Base-by-base conservation (phyloP, 2,797 vertebrate genomes). In the Phalloptychus januarius region DNA sequence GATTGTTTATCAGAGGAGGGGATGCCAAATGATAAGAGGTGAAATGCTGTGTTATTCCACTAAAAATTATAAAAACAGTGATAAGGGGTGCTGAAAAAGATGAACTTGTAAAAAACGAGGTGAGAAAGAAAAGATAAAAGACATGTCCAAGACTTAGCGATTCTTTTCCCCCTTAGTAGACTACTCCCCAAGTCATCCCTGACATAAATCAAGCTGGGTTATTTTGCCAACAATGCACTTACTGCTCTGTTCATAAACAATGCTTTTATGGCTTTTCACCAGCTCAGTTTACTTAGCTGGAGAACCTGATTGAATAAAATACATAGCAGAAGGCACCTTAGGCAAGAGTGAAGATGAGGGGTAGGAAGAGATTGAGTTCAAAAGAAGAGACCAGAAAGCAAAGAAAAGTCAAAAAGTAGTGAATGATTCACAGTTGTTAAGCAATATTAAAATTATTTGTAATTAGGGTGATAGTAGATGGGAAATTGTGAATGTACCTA, bases 171-270 rank as follows among this genome's bases (percentile, higher is more conserved):
- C 54, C 46, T 79, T 48, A 46, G 33, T 77, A 52, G 80, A 83
- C 83, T 84, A 81, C 85, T 87, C 84, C 82, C 81, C 16, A 63
- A 86, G 78, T 87, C 88, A 54, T 81, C 70, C 54, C 83, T 48
- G 52, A 86, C 85, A 90, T 93, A 89, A 91, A 94, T 93, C 91
- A 89, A 74, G 7, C 42, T 72, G 79, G 78, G 85, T 91, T 89
- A 90, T 91, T 85, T 89, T 92, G 93, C 93, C 93, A 94, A 90
- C 91, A 94, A 92, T 93, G 91, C 92, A 94, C 93, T 93, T 93
- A 94, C 88, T 83, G 88, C 87, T 79, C 72, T 83, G 86, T 91
- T 93, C 91, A 94, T 93, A 93, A 94, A 93, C 91, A 92, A 87
- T 82, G 80, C 85, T 85, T 91, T 92, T 89, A 93, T 91, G 78